phyloP scores from a whole-genome alignment of 1,140 invertebrate genomes.

The Rhynchophorus ferrugineus region DNA sequence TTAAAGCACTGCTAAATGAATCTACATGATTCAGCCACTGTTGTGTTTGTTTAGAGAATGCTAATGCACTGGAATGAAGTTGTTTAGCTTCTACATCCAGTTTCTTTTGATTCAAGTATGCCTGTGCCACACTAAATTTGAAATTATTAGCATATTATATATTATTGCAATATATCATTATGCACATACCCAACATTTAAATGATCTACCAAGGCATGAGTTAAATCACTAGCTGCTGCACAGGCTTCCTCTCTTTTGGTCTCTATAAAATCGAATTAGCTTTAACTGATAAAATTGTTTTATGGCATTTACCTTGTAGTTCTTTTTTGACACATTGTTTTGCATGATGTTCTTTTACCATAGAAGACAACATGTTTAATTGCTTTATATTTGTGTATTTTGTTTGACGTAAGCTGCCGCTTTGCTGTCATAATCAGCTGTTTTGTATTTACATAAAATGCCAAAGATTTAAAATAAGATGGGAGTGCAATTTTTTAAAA shows the following conservation, averaged over 20 bases:
- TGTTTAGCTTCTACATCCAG: conserved; percentile 95
- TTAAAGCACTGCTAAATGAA: conserved; percentile 89
- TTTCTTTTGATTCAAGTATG: conserved; percentile 96
- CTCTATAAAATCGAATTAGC: too few species aligned
- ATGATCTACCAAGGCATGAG: conserved; percentile 91
- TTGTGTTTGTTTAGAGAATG: conserved; percentile 93
- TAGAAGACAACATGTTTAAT: conserved; percentile 70
- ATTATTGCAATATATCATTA: conserved; percentile 4
- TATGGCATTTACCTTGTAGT: conserved; percentile 61
- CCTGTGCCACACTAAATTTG: conserved; percentile 77
- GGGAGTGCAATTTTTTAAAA: too few species aligned
- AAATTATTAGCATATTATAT: conserved; percentile 5
- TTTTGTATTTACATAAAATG: too few species aligned
- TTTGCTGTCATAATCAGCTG: too few species aligned
- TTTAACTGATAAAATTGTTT: too few species aligned
- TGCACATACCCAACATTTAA: conserved; percentile 88
- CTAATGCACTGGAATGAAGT: conserved; percentile 86
- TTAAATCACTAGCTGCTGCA: conserved; percentile 82
- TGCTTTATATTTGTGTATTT: too few species aligned
- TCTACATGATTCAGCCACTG: conserved; percentile 94
- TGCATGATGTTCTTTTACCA: conserved; percentile 81
- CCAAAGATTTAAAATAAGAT: too few species aligned
- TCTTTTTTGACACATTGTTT: conserved; percentile 72
- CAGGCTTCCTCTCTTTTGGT: conserved; percentile 89
- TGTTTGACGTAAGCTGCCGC: too few species aligned